Conservation (phyloP, 2,888 invertebrate genomes). For the Pedicia rivosa region DNA sequence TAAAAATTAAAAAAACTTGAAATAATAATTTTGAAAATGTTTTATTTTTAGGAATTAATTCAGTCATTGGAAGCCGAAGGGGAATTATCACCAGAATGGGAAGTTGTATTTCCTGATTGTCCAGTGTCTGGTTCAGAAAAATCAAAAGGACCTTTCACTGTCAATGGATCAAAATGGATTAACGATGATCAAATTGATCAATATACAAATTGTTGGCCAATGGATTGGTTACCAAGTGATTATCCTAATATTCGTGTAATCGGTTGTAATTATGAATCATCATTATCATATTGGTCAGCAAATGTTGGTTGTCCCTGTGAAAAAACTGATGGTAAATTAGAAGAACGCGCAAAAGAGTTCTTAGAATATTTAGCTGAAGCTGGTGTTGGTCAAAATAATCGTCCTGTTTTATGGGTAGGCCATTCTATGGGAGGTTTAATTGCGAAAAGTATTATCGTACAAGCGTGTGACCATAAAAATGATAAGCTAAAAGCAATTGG, state of each 20-base stretch:
- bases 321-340: conserved; percentile 41
- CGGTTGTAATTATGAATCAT: conserved; percentile 78
- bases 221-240: conserved; percentile 83
- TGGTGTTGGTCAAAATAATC: conserved; percentile 50
- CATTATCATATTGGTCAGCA: conserved; percentile 67
- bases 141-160: conserved; percentile 31
- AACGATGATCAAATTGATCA: conserved; percentile 22
- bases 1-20: too few species aligned
- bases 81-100: conserved; percentile 28
- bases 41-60: conserved; percentile 21
- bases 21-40: too few species aligned
- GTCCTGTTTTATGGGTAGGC: conserved; percentile 78
- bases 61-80: conserved; percentile 23
- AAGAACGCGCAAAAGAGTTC: conserved; percentile 48
- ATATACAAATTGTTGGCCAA: conserved; percentile 78
- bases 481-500: conserved; percentile 38
- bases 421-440: conserved; percentile 95
- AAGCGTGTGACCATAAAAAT: conserved; percentile 41
- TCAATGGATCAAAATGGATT: conserved; percentile 19
- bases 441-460: conserved; percentile 67
- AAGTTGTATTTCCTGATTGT: conserved; percentile 29
- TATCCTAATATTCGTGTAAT: conserved; percentile 54
- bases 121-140: conserved; percentile 27
- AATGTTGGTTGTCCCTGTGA: conserved; percentile 30
- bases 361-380: conserved; percentile 49